A percentile compares a stretch with the other conserved stretches of the same genome.
These are phyloP conservation scores for Heliconius hewitsoni DNA, from an alignment of 1,140 invertebrate species.

Conservation along the genomic window DNA sequence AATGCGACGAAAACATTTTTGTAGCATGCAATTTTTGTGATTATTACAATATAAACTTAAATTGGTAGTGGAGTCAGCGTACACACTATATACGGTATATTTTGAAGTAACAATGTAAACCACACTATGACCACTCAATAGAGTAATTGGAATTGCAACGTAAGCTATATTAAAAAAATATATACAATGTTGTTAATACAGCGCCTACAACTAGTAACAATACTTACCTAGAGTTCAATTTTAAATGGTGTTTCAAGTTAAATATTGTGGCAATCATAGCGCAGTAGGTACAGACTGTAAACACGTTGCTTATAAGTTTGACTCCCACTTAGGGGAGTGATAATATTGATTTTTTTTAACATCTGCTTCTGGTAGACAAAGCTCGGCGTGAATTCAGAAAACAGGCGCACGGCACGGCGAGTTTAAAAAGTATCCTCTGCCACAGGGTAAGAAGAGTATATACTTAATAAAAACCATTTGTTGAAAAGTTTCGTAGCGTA, in stretches of 20 bases:
- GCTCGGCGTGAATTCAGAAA: no score
- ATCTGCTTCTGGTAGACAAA: no score
- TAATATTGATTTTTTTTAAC: no score
- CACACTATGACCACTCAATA: conserved; percentile 56
- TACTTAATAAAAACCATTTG: conserved; percentile 34
- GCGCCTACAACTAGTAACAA: neutral
- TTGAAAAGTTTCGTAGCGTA: conserved; percentile 45
- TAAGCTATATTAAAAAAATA: conserved; percentile 28
- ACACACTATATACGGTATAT: conserved; percentile 20
- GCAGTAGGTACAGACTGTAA: neutral
- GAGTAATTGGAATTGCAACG: conserved; percentile 56
- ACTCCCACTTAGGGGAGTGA: neutral
- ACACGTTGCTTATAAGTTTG: neutral
- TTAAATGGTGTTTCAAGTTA: conserved; percentile 3
- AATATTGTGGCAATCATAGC: neutral
- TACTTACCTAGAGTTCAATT: neutral
- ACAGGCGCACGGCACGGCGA: no score
- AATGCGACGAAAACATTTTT: conserved; percentile 7
- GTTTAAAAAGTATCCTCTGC: neutral
- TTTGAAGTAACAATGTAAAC: conserved; percentile 55
- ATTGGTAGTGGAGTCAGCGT: conserved; percentile 19
- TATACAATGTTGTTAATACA: conserved; percentile 34
- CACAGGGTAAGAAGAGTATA: neutral
- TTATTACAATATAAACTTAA: conserved; percentile 6
- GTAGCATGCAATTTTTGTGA: conserved; percentile 19